phyloP scores from a whole-genome alignment of 2,888 invertebrate species.

The Drosophila lutescens region DNA sequence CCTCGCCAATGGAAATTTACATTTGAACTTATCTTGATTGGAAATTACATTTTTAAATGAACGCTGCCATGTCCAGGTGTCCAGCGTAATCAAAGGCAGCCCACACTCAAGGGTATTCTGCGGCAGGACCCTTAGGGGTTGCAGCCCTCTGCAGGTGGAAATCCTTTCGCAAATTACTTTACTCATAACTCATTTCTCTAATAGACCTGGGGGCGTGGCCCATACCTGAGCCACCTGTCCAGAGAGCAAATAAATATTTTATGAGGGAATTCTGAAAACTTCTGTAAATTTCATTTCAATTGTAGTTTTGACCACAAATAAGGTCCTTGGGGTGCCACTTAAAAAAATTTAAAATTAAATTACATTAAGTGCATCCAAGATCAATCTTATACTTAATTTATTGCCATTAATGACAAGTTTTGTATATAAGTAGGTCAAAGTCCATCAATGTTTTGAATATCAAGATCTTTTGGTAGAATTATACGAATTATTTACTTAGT shows the following conservation, averaged over 20 bases:
- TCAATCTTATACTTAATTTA: not conserved
- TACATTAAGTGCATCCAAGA: not conserved
- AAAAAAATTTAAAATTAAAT: not conserved
- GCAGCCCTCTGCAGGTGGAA: slow-evolving; percentile 46
- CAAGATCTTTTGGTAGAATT: too few species aligned
- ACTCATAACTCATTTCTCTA: slow-evolving; percentile 58
- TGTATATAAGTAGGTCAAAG: too few species aligned
- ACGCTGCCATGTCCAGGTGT: slow-evolving; percentile 52
- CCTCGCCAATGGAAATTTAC: slow-evolving; percentile 46
- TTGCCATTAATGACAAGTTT: too few species aligned
- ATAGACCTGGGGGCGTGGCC: slow-evolving; percentile 44
- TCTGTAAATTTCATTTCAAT: slow-evolving; percentile 13
- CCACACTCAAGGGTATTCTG: slow-evolving; percentile 20
- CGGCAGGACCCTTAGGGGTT: slow-evolving; percentile 20
- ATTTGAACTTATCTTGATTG: slow-evolving; percentile 70
- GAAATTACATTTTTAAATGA: slow-evolving; percentile 58
- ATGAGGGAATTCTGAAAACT: slow-evolving; percentile 27
- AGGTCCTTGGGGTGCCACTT: not conserved
- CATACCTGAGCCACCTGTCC: slow-evolving; percentile 25
- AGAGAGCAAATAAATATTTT: slow-evolving; percentile 40
- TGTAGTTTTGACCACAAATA: slow-evolving; percentile 5
- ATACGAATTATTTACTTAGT: too few species aligned
- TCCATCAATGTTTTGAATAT: too few species aligned
- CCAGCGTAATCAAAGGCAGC: slow-evolving; percentile 55
- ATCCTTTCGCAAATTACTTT: slow-evolving; percentile 53